Evolutionary conservation across 2,888 invertebrate species (phyloP).

Genomic region (Eristalis tenax): DNA sequence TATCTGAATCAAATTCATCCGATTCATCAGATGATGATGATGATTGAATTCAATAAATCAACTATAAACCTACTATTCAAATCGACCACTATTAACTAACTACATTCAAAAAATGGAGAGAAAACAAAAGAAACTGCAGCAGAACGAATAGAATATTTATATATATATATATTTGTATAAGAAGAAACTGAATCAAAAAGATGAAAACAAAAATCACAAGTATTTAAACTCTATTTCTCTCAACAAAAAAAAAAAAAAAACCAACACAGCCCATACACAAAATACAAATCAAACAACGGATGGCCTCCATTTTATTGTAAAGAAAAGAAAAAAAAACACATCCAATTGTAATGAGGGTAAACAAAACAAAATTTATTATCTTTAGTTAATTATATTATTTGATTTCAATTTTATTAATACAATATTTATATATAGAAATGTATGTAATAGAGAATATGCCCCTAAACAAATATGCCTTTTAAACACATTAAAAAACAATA

Average conservation of each 20-base stretch:
- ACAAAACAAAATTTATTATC: constrained; percentile 46
- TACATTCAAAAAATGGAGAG: constrained; percentile 59
- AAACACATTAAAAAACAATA: constrained; percentile 56
- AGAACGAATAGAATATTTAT: constrained; percentile 51
- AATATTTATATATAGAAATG: constrained; percentile 54
- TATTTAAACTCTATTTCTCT: constrained; percentile 47
- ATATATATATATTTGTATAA: constrained; percentile 64
- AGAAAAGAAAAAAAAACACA: constrained; percentile 35
- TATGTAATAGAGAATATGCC: constrained; percentile 72
- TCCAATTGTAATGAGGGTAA: constrained; percentile 41
- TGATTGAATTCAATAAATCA: constrained; percentile 57
- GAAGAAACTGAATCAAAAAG: constrained; percentile 36
- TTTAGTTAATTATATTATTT: constrained; percentile 65
- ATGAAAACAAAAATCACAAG: constrained; percentile 41
- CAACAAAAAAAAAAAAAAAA: constrained; percentile 2
- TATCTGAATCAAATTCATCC: constrained; percentile 92
- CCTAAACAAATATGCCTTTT: constrained; percentile 73
- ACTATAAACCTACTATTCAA: constrained; percentile 55
- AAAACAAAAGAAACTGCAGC: constrained; percentile 62
- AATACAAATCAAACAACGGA: constrained; percentile 5
- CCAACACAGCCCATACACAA: neutral
- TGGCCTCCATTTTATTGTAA: constrained; percentile 33
- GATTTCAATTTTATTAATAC: constrained; percentile 43
- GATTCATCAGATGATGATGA: constrained; percentile 83
- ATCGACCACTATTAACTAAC: constrained; percentile 66